A percentile compares a stretch with the other conserved stretches of the same genome.
Evolutionary conservation across 2,797 vertebrate genomes (phyloP).

Genomic region (Basileuterus tristriatus): DNA sequence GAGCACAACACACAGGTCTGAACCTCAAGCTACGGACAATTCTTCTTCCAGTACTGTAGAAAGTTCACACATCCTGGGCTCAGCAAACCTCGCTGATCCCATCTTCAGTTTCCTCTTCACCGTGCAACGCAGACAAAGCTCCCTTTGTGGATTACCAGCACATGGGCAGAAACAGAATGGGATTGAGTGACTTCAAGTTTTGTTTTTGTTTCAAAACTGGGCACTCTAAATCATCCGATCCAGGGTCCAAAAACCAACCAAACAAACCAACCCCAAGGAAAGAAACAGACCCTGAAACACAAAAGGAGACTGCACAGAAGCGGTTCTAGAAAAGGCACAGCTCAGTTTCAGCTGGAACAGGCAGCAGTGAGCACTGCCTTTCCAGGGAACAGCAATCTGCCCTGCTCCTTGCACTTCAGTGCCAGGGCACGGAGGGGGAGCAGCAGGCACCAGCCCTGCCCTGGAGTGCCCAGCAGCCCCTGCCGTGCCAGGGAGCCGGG

Average conservation of each 20-base stretch:
- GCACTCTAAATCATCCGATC: neutral
- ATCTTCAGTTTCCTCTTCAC: neutral
- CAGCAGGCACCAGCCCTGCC: constrained; percentile 76
- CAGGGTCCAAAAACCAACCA: neutral
- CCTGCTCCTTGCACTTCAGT: constrained; percentile 54
- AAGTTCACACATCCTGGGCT: neutral
- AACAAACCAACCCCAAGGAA: neutral
- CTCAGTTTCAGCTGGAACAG: constrained; percentile 11
- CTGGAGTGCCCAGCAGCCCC: constrained; percentile 81
- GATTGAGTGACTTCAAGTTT: neutral
- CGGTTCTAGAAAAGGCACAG: constrained; percentile 1
- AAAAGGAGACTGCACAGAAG: neutral
- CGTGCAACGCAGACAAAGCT: neutral
- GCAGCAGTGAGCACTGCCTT: constrained; percentile 9
- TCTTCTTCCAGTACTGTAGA: neutral
- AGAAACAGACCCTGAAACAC: neutral
- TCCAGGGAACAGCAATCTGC: constrained; percentile 50
- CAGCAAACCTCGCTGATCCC: neutral
- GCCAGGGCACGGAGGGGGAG: constrained; percentile 50
- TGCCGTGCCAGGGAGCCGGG: constrained; percentile 77
- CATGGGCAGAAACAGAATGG: neutral
- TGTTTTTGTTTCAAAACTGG: neutral
- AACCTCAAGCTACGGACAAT: neutral
- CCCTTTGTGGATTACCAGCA: neutral
- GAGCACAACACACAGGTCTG: neutral